Evolutionary conservation across 2,888 invertebrate genomes (phyloP), one percentile per base, ranked within the genome.

Genomic region (Heliconius charithonia): DNA sequence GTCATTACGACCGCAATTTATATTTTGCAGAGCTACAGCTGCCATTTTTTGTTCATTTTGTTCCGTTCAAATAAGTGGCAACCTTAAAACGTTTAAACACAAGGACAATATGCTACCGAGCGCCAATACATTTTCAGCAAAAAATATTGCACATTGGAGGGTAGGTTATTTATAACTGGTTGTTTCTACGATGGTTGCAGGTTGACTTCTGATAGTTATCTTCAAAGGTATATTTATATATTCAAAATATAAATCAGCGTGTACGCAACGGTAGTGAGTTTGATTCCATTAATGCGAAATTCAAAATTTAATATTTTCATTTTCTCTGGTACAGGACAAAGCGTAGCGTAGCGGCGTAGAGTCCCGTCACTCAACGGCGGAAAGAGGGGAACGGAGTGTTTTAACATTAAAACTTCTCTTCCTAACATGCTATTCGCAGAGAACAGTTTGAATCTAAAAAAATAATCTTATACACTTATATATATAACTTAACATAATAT

Each of bases 71-170:
- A 41, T 41, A 67, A 67, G 22, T 41, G 37, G 2, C 67, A 41
- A 25, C 41, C 67, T 67, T n/a, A 41, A 67, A 67, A 67, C n/a
- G n/a, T 67, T 37, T 67, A 67, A 67, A 66, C 29, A 32, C 13
- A 67, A 37, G 67, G 0, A 25, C 32, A 37, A 37, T 41, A 41
- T 13, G 67, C 22, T 22, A 19, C 2, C 13, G 67, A 67, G 67
- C 13, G 37, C 67, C 37, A 37, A 67, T 67, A 41, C 29, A 25
- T n/a, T 37, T 67, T 67, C n/a, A 37, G 37, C 41, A 13, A 67
- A 67, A 22, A n/a, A 32, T 37, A 67, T 41, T 67, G n/a, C 19
- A n/a, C 25, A 13, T 67, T 41, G n/a, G 59, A 59, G n/a, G 22
- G 10, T 22, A 10, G 3, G 10, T 59, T 1, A 45, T 45, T n/a